phyloP scores from a whole-genome alignment of 2,797 vertebrate species.

The Spinibarbus caldwelli region DNA sequence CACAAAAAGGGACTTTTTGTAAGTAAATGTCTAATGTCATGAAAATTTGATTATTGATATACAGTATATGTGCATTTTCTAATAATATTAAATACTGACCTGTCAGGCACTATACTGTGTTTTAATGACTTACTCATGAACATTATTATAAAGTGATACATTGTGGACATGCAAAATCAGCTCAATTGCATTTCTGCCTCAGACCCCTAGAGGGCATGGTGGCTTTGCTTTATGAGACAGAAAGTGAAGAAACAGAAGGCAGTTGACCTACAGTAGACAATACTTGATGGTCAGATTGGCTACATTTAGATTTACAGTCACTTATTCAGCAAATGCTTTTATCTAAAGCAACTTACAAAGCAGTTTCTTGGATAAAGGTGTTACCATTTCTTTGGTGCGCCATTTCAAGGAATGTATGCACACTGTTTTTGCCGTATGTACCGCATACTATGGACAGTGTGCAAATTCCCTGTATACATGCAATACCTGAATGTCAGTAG shows the following conservation, averaged over 20 bases:
- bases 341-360: background rate
- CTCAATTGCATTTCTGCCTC: background rate
- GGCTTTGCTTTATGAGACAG: background rate
- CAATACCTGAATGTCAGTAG: background rate
- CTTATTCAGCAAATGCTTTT: background rate
- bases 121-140: background rate
- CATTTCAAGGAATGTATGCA: background rate
- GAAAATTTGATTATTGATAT: background rate
- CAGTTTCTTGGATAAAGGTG: background rate
- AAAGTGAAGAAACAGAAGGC: background rate
- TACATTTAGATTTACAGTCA: background rate
- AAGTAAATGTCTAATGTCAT: background rate
- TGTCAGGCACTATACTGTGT: background rate
- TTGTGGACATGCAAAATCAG: background rate
- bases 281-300: background rate
- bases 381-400: background rate
- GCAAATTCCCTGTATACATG: background rate
- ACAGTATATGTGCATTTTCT: background rate
- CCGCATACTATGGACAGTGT: background rate
- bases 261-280: background rate
- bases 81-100: background rate
- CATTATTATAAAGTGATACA: background rate
- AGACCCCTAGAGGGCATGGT: conserved; percentile 15
- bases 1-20: background rate
- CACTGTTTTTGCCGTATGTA: background rate